These are phyloP conservation scores for Acanthoscelides obtectus DNA, from an alignment of 2,888 invertebrate species.

Conservation along the genomic window DNA sequence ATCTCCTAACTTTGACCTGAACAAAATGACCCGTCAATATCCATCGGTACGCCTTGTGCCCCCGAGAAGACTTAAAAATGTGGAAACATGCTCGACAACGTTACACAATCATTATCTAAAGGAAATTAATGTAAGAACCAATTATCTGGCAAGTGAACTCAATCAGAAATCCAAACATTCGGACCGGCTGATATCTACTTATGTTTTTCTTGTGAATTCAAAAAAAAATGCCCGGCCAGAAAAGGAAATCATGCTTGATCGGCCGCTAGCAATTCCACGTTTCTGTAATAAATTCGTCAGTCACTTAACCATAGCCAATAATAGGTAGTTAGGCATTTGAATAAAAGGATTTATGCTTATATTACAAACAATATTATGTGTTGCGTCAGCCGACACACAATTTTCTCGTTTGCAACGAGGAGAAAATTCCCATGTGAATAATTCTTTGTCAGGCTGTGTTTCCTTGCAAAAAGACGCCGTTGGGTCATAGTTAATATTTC, in stretches of 20 bases:
- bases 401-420: background rate
- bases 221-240: background rate
- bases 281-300: conserved; percentile 1
- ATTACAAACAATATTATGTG: background rate
- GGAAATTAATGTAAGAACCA: background rate
- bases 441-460: background rate
- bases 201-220: background rate
- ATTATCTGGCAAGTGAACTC: background rate
- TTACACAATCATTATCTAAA: background rate
- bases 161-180: background rate
- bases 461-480: background rate
- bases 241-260: conserved; percentile 1
- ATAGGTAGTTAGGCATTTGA: background rate
- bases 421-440: background rate
- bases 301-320: background rate
- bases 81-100: background rate
- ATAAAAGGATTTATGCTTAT: conserved; percentile 1
- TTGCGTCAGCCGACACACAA: background rate
- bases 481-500: background rate
- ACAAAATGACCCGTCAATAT: too few species aligned
- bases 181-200: background rate
- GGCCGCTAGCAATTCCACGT: background rate
- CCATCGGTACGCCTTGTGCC: background rate
- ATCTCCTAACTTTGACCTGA: too few species aligned
- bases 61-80: background rate